Percentiles rank a stretch among this genome's conserved stretches.
Evolutionary conservation across 2,113 vertebrate genomes (phyloP).

Genomic region (Tetrax tetrax): DNA sequence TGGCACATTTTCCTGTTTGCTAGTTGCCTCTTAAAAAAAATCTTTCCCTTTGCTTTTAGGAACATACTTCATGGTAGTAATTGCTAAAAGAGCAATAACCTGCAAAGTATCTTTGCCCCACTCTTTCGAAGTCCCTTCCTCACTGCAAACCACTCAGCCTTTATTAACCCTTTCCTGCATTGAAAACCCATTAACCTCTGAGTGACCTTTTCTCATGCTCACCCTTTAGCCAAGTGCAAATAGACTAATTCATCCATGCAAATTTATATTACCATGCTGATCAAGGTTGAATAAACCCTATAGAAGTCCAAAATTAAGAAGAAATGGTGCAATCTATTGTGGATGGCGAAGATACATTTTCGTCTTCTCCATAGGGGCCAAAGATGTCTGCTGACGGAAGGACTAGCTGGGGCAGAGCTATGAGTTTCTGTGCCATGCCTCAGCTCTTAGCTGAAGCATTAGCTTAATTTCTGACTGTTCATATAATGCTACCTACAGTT

Average conservation of each 20-base stretch:
- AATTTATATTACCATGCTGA: not conserved
- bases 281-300: not conserved
- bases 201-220: not conserved
- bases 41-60: not conserved
- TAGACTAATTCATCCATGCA: not conserved
- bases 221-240: not conserved
- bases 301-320: not conserved
- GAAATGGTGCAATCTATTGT: not conserved
- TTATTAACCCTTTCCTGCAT: not conserved
- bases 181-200: not conserved
- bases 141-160: not conserved
- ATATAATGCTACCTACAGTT: not conserved
- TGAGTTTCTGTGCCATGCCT: not conserved
- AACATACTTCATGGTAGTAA: not conserved
- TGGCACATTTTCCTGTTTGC: not conserved
- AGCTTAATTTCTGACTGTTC: not conserved
- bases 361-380: not conserved
- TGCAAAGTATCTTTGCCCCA: not conserved
- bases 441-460: not conserved
- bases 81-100: not conserved
- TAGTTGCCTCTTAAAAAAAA: not conserved
- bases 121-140: not conserved
- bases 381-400: not conserved
- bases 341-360: not conserved
- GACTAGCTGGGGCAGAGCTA: not conserved